phyloP scores from a whole-genome alignment of 2,113 vertebrate species.

The Leuciscus idus region DNA sequence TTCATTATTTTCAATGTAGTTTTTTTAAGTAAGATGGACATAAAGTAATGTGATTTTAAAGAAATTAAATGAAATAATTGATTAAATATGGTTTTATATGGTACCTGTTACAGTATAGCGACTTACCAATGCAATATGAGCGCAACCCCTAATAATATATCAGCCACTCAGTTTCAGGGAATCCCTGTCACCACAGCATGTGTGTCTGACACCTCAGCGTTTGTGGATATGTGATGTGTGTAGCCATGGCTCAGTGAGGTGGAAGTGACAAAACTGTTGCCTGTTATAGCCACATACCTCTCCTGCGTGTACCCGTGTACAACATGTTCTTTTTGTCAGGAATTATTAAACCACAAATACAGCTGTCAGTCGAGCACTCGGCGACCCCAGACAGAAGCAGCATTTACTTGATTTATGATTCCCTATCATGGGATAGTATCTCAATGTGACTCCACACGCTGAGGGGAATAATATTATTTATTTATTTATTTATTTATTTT shows the following conservation, averaged over 20 bases:
- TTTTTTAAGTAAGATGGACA: background rate
- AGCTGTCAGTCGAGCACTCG: background rate
- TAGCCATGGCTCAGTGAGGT: background rate
- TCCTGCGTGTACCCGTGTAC: slow-evolving; percentile 47
- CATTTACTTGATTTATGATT: background rate
- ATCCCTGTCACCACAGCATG: slow-evolving; percentile 40
- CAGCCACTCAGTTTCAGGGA: background rate
- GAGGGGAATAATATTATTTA: background rate
- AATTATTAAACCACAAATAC: slow-evolving; percentile 23
- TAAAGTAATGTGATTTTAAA: background rate
- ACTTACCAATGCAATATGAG: background rate
- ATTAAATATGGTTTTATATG: background rate
- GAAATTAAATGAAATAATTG: background rate
- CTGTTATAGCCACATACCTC: slow-evolving; percentile 33
- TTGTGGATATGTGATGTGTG: background rate
- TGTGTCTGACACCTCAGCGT: slow-evolving; percentile 12
- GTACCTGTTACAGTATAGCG: background rate
- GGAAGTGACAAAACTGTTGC: slow-evolving; percentile 8
- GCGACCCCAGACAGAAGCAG: slow-evolving; percentile 8
- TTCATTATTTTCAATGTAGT: background rate
- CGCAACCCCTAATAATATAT: slow-evolving; percentile 35
- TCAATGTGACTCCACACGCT: background rate
- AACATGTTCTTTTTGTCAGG: slow-evolving; percentile 54
- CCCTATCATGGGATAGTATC: background rate
- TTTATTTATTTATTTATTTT: background rate